Percentiles rank a stretch among this genome's conserved stretches.
phyloP scores from a whole-genome alignment of 2,888 invertebrate species.

The Protophormia terraenovae region DNA sequence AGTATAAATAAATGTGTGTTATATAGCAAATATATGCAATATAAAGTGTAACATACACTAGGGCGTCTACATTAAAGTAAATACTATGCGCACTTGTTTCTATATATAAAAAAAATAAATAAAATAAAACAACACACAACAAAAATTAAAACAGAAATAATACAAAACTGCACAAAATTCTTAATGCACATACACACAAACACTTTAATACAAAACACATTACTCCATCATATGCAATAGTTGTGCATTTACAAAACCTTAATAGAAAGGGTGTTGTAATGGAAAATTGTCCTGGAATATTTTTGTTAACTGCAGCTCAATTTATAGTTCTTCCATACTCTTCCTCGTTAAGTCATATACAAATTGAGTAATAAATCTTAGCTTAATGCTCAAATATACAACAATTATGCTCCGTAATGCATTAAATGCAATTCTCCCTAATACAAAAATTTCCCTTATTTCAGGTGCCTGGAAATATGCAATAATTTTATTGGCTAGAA shows the following conservation, averaged over 20 bases:
- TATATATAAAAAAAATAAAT: conserved; percentile 43
- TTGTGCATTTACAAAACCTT: conserved; percentile 22
- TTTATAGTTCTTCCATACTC: conserved; percentile 21
- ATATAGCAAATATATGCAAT: conserved; percentile 44
- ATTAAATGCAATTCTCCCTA: conserved; percentile 26
- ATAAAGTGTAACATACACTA: conserved; percentile 75
- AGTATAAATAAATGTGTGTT: neutral
- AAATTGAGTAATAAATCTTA: conserved; percentile 60
- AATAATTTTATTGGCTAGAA: conserved; percentile 55
- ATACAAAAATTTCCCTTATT: conserved; percentile 48
- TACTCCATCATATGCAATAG: conserved; percentile 66
- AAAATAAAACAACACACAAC: conserved; percentile 31
- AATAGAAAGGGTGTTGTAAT: conserved; percentile 57
- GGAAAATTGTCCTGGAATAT: conserved; percentile 42
- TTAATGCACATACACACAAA: too few relatives aligned
- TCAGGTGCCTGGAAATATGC: conserved; percentile 70
- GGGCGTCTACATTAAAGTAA: conserved; percentile 78
- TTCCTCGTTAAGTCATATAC: neutral
- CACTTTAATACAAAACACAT: neutral
- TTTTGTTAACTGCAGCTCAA: conserved; percentile 68
- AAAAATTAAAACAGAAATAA: conserved; percentile 38
- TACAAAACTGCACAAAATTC: conserved; percentile 12
- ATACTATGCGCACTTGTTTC: conserved; percentile 70
- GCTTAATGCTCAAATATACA: conserved; percentile 14
- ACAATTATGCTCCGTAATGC: conserved; percentile 6